Evolutionary conservation across 2,797 vertebrate genomes (phyloP).

Genomic region (Acestrorhynchus altus): DNA sequence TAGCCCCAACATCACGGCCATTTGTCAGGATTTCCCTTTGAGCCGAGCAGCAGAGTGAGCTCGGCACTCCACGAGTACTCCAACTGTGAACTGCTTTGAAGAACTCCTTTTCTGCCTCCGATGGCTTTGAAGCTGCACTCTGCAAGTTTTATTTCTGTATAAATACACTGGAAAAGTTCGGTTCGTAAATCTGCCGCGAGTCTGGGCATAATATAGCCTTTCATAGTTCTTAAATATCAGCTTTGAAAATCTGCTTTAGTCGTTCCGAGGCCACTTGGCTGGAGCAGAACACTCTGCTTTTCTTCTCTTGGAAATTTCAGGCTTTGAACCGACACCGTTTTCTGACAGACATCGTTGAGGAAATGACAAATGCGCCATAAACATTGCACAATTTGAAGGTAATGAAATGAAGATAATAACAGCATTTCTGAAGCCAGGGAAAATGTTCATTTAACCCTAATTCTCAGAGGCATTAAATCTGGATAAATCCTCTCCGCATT

Average conservation of each 20-base stretch:
- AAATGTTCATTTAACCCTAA: constrained; percentile 37
- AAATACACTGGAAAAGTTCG: constrained; percentile 8
- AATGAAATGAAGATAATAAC: constrained; percentile 48
- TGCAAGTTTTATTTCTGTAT: constrained; percentile 27
- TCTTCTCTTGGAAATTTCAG: neutral
- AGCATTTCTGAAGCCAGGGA: constrained; percentile 11
- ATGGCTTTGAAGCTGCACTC: constrained; percentile 19
- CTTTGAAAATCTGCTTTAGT: neutral
- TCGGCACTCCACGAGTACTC: neutral
- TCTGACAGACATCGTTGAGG: constrained; percentile 10
- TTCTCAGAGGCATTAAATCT: constrained; percentile 31
- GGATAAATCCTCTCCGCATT: constrained; percentile 12
- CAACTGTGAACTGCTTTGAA: neutral
- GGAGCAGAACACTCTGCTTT: neutral
- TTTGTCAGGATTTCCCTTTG: constrained; percentile 12
- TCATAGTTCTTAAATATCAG: neutral
- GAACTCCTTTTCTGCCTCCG: neutral
- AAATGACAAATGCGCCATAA: constrained; percentile 40
- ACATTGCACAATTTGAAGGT: constrained; percentile 43
- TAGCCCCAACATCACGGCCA: neutral
- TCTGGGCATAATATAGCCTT: constrained; percentile 10
- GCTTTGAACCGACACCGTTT: neutral
- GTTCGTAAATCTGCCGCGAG: neutral
- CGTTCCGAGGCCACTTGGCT: neutral
- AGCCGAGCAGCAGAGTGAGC: neutral